Percentiles rank a stretch among this genome's conserved stretches.
Conservation (phyloP, 2,888 invertebrate genomes). For the Agonopterix subpropinquella region DNA sequence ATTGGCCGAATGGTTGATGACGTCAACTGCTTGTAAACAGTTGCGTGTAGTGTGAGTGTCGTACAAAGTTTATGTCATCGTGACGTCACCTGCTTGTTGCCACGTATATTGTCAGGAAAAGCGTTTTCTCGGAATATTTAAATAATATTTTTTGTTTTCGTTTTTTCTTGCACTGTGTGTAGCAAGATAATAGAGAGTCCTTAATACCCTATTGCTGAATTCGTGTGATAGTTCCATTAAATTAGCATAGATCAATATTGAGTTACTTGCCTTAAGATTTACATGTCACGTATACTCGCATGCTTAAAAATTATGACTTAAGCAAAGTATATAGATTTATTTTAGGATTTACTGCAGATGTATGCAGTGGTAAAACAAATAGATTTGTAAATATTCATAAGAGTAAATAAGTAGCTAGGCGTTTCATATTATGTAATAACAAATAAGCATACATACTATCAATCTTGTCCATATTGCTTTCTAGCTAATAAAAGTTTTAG, state of each 20-base stretch:
- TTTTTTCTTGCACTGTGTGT: no score
- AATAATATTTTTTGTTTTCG: no score
- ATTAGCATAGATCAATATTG: conserved; percentile 4
- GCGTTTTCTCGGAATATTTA: no score
- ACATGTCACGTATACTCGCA: conserved; percentile 50
- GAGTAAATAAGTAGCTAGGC: conserved; percentile 27
- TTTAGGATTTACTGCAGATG: conserved; percentile 7
- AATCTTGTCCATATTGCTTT: conserved; percentile 35
- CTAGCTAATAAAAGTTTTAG: conserved; percentile 18
- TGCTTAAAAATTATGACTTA: conserved; percentile 32
- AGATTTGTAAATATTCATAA: conserved; percentile 27
- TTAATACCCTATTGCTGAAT: no score
- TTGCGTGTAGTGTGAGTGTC: no score
- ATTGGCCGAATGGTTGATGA: no score
- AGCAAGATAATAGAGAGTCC: no score
- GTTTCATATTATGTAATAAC: conserved; percentile 22
- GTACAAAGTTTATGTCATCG: no score
- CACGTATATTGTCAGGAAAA: no score
- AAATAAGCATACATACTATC: conserved; percentile 34
- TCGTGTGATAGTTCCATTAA: background rate
- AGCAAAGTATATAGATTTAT: conserved; percentile 9
- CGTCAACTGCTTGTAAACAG: no score
- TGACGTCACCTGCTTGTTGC: no score
- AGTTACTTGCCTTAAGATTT: conserved; percentile 56
- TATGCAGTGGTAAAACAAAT: conserved; percentile 15